Percentiles rank a stretch among this genome's conserved stretches.
Evolutionary conservation across 2,113 vertebrate genomes (phyloP).

Genomic region (Pungitius pungitius): DNA sequence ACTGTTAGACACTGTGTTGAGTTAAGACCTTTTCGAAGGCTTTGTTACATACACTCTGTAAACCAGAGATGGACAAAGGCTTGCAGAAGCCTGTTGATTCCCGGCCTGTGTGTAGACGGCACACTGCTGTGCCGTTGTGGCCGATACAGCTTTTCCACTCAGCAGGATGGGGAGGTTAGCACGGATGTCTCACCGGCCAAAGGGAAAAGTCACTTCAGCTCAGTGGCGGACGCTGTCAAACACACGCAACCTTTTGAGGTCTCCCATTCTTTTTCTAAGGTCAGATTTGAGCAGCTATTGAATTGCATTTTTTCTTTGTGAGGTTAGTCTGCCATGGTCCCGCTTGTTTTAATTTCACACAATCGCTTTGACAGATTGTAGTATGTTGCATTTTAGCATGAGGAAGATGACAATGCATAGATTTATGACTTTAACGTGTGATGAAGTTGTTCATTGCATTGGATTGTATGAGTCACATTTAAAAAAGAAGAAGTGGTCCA

Average conservation of each 20-base stretch:
- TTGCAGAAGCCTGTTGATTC: slow-evolving; percentile 69
- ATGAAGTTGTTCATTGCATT: slow-evolving; percentile 1
- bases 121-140: slow-evolving; percentile 77
- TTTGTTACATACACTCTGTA: slow-evolving; percentile 50
- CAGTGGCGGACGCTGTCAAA: slow-evolving; percentile 48
- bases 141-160: slow-evolving; percentile 68
- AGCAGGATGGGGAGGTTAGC: slow-evolving; percentile 66
- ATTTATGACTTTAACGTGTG: slow-evolving; percentile 1
- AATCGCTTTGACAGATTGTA: slow-evolving; percentile 9
- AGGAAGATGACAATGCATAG: neutral
- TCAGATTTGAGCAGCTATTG: slow-evolving; percentile 51
- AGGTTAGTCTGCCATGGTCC: neutral
- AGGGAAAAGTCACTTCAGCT: slow-evolving; percentile 62
- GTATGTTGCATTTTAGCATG: no score
- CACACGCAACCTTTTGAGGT: slow-evolving; percentile 68
- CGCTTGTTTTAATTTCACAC: neutral
- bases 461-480: slow-evolving; percentile 5
- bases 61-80: slow-evolving; percentile 64
- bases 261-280: slow-evolving; percentile 62
- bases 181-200: slow-evolving; percentile 48
- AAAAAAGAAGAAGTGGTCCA: no score
- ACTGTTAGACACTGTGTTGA: slow-evolving; percentile 43
- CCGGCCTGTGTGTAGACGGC: slow-evolving; percentile 69
- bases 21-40: slow-evolving; percentile 56
- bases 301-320: slow-evolving; percentile 29